Evolutionary conservation across 2,113 vertebrate genomes (phyloP).

Genomic region (Pongo abelii): DNA sequence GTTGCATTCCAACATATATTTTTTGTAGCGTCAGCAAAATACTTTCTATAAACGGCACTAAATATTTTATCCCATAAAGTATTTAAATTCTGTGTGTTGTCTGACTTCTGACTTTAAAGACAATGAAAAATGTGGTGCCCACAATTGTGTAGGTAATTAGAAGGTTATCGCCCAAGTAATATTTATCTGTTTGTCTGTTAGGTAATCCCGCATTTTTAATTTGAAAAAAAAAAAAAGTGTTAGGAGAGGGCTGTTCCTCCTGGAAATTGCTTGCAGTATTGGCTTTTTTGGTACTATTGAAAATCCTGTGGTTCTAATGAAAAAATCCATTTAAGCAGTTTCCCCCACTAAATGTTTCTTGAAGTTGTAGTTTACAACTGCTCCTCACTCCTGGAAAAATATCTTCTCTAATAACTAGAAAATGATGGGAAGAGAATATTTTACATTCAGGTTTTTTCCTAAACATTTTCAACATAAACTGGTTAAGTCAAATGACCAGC

Average conservation of each 20-base stretch:
- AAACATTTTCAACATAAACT: background rate
- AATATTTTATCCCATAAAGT: background rate
- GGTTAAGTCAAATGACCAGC: background rate
- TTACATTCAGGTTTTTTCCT: background rate
- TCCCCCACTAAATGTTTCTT: background rate
- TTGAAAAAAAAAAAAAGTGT: background rate
- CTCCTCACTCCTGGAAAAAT: background rate
- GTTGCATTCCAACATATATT: background rate
- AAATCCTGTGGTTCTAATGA: background rate
- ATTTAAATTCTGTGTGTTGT: background rate
- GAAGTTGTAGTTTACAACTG: background rate
- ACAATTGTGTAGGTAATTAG: background rate
- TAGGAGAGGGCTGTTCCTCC: background rate
- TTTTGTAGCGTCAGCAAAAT: background rate
- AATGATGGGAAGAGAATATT: background rate
- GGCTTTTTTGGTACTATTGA: background rate
- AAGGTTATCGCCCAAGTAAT: background rate
- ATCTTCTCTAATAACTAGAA: background rate
- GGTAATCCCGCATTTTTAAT: background rate
- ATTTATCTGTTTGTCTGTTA: background rate
- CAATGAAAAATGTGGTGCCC: background rate
- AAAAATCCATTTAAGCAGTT: background rate
- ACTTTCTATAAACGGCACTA: background rate
- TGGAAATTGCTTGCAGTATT: background rate
- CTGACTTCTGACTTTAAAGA: background rate